Conservation (phyloP, 1,140 invertebrate species). For the Idris sp. region DNA sequence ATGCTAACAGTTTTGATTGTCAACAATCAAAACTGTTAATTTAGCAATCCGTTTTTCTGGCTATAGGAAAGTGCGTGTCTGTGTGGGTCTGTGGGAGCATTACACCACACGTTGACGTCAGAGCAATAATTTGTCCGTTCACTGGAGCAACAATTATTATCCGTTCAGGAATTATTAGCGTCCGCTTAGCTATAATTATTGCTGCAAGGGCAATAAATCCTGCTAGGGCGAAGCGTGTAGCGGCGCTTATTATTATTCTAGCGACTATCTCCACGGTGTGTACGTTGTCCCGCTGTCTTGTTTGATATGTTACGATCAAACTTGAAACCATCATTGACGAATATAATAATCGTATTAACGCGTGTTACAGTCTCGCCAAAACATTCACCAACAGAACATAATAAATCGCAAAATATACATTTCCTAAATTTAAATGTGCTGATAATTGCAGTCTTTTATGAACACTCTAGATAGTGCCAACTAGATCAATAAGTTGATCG, state of each 20-base stretch:
- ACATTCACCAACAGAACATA: constrained; percentile 33
- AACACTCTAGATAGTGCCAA: too few relatives aligned
- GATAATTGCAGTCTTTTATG: too few relatives aligned
- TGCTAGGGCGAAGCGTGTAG: constrained; percentile 59
- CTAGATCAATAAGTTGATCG: too few relatives aligned
- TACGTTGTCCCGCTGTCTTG: constrained; percentile 58
- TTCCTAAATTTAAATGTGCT: constrained; percentile 32
- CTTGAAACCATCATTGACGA: constrained; percentile 58
- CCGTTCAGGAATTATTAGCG: constrained; percentile 64
- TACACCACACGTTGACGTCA: constrained; percentile 57
- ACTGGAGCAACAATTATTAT: constrained; percentile 64
- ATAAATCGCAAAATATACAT: constrained; percentile 32
- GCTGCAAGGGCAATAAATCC: constrained; percentile 64
- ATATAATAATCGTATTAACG: constrained; percentile 57
- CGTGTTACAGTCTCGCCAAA: constrained; percentile 29
- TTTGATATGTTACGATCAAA: constrained; percentile 62
- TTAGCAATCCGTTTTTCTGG: constrained; percentile 45
- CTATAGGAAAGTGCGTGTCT: constrained; percentile 22
- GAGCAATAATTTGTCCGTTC: constrained; percentile 63
- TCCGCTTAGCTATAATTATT: constrained; percentile 65
- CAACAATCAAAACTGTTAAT: constrained; percentile 45
- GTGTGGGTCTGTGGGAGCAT: constrained; percentile 53
- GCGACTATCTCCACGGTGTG: constrained; percentile 57
- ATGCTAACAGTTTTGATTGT: too few relatives aligned
- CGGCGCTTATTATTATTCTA: constrained; percentile 64